These are phyloP conservation scores for Tachysurus fulvidraco DNA, from an alignment of 2,113 vertebrate genomes.

Conservation along the genomic window DNA sequence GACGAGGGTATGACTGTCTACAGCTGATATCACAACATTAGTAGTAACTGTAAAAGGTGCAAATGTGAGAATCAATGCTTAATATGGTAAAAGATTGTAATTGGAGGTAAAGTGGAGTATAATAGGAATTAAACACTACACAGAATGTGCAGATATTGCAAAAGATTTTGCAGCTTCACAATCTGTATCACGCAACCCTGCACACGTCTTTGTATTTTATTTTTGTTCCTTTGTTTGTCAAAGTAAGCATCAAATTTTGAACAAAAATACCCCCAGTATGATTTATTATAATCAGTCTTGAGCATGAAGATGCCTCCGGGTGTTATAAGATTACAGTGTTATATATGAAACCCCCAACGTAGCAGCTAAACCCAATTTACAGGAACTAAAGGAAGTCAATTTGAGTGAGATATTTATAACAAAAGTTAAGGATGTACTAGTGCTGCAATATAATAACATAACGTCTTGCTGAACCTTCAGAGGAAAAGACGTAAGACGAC, in stretches of 20 bases:
- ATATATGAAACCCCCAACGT: background rate
- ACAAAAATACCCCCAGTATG: background rate
- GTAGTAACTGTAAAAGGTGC: background rate
- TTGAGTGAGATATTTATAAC: constrained; percentile 14
- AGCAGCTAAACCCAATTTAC: constrained; percentile 10
- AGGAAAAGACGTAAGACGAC: background rate
- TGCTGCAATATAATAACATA: constrained; percentile 10
- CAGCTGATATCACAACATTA: background rate
- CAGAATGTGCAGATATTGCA: background rate
- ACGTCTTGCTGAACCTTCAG: background rate
- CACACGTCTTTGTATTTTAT: background rate
- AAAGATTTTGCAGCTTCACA: background rate
- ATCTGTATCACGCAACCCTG: background rate
- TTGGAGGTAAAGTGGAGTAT: background rate
- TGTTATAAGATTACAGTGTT: constrained; percentile 8
- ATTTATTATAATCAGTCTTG: constrained; percentile 12
- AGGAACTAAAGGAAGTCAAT: constrained; percentile 2
- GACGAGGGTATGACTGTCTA: background rate
- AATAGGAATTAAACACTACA: background rate
- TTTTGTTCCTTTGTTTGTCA: background rate
- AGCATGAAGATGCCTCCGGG: constrained; percentile 4
- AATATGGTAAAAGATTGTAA: background rate
- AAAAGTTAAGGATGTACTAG: background rate
- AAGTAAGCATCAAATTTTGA: background rate
- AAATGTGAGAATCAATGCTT: background rate